Base-by-base conservation (phyloP, 2,888 invertebrate species). In the Eupithecia exiguata region DNA sequence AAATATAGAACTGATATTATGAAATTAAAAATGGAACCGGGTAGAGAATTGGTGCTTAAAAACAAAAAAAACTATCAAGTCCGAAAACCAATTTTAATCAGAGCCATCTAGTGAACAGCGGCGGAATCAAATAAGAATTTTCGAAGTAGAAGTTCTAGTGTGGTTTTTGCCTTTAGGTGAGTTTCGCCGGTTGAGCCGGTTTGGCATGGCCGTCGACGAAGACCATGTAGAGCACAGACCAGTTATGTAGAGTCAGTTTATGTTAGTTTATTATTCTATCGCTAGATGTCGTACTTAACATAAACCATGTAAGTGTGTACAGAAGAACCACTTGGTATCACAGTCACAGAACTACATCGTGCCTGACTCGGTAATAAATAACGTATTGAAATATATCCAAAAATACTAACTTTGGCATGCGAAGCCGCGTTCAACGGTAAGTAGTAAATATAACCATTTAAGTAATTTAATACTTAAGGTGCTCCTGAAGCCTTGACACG, bases 401-500 rank as follows among this genome's bases (percentile, higher is more conserved):
- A n/a, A n/a, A n/a, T n/a, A n/a, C n/a, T n/a, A n/a, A n/a, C n/a
- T n/a, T n/a, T n/a, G 46, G 46, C 46, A 25, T 49, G n/a, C 49
- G n/a, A 49, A 49, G 49, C 49, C n/a, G 49, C 49, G 49, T 9
- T 3, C n/a, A 49, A n/a, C 6, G 5, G 46, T 18, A 49, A n/a
- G 9, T n/a, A 10, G 49, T n/a, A n/a, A n/a, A n/a, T n/a, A 49
- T 10, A n/a, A 18, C 18, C 18, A 49, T 49, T 49, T n/a, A 49
- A 16, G 9, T 49, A n/a, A 49, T 49, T 49, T 49, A 10, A 49
- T 21, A 49, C 49, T 9, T 49, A 46, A 65, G 38, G 53, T 66
- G 38, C 70, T 66, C 38, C 65, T n/a, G 38, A 58, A 66, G 71
- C 65, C 70, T 67, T 71, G 70, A 71, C 72, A 69, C 68, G 77